Evolutionary conservation across 2,888 invertebrate genomes (phyloP).

Genomic region (Caenorhabditis doughertyi): DNA sequence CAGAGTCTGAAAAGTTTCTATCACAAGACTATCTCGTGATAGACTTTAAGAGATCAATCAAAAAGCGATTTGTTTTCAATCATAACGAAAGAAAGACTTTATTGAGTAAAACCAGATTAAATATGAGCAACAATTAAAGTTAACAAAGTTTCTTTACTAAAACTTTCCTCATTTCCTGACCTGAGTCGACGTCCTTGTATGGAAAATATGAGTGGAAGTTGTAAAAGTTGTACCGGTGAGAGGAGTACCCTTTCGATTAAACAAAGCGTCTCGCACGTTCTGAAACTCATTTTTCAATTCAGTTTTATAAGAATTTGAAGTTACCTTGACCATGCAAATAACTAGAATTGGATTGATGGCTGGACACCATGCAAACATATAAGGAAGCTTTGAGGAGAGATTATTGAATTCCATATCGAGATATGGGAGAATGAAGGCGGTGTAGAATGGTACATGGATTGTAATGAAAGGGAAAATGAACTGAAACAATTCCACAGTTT

Average conservation of each 20-base stretch:
- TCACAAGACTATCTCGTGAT: no score
- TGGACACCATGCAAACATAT: slow-evolving; percentile 63
- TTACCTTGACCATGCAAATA: slow-evolving; percentile 55
- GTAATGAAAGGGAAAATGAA: slow-evolving; percentile 57
- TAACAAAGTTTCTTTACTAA: neutral
- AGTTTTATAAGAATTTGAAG: slow-evolving; percentile 3
- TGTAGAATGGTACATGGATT: slow-evolving; percentile 62
- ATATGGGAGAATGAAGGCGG: slow-evolving; percentile 45
- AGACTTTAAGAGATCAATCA: no score
- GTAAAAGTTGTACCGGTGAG: slow-evolving; percentile 22
- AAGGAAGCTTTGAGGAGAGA: slow-evolving; percentile 25
- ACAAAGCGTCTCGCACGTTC: slow-evolving; percentile 21
- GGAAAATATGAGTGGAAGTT: slow-evolving; percentile 24
- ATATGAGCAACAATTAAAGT: no score
- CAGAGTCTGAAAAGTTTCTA: no score
- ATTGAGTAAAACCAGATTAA: no score
- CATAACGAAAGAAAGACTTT: no score
- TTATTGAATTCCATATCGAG: slow-evolving; percentile 23
- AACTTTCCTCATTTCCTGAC: neutral
- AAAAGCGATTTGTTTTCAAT: no score
- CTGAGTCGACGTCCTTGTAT: neutral
- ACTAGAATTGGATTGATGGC: slow-evolving; percentile 58
- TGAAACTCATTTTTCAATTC: slow-evolving; percentile 2
- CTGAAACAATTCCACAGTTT: slow-evolving; percentile 18
- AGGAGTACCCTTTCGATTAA: slow-evolving; percentile 1